phyloP scores from a whole-genome alignment of 2,113 vertebrate genomes.

The Ancistrus triradiatus region DNA sequence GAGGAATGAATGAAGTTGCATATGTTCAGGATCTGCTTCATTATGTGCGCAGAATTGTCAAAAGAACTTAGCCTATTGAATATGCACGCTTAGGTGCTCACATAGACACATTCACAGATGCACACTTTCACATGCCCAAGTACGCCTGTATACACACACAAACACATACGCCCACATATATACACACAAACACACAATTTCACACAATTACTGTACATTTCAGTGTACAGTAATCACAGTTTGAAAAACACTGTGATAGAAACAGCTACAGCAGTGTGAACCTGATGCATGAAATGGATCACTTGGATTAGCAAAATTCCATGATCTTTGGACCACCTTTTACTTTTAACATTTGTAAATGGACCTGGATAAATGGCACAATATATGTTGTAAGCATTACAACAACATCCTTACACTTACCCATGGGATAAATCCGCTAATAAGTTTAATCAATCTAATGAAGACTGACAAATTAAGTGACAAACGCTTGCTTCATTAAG shows the following conservation, averaged over 20 bases:
- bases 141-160: constrained; percentile 11
- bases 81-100: constrained; percentile 30
- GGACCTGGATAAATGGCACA: no score
- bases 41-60: constrained; percentile 17
- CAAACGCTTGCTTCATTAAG: constrained; percentile 53
- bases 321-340: no score
- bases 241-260: no score
- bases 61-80: constrained; percentile 14
- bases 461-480: constrained; percentile 61
- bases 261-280: no score
- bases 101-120: constrained; percentile 13
- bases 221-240: no score
- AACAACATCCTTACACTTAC: constrained; percentile 33
- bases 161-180: constrained; percentile 8
- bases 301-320: no score
- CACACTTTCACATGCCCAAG: constrained; percentile 2
- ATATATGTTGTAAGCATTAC: constrained; percentile 14
- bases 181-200: constrained; percentile 31
- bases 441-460: constrained; percentile 42
- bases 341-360: no score
- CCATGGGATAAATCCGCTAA: constrained; percentile 30
- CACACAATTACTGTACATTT: no score
- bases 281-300: no score
- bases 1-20: constrained; percentile 46
- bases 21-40: constrained; percentile 44